Evolutionary conservation across 2,113 vertebrate species (phyloP), one percentile per base, ranked within the genome.

Genomic region (Myrmophylax atrothorax): DNA sequence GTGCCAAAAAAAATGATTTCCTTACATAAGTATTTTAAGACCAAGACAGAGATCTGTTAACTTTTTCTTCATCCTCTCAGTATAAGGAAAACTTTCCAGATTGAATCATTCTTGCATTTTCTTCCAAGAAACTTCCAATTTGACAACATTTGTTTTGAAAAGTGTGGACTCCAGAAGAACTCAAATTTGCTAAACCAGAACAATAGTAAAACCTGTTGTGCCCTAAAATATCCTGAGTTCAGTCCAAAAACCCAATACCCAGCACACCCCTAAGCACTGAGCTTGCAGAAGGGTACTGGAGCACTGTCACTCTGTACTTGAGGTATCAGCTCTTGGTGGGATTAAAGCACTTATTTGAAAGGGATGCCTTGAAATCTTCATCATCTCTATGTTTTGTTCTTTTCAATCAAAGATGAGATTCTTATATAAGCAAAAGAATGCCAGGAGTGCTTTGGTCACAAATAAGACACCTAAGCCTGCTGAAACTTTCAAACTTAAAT

Each of bases 1-100:
- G 81, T 38, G 37, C 60, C 70, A 67, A 73, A 90, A 92, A 94
- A 95, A 92, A 78, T 25, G 23, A 81, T 64, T 40, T 89, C 74
- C 66, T 89, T 56, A 47, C 38, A 2, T 31, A 95, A 90, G 64
- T 52, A 84, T 81, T 92, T 92, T 75, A 24, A 95, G 80, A 74
- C 29, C 10, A 9, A 74, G 40, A 78, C 3, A 93, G 59, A 84
- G 52, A 92, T 81, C 33, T 74, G 33, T 59, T 88, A 84, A 80
- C 18, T 92, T 90, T 84, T 81, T 77, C 35, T 84, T 87, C 42
- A 37, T 4, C 52, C 12, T 75, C 38, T 78, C 47, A 81, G 29
- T 28, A 18, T 7, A 81, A 72, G 44, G 24, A 53, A 90, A 68
- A 44, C 14, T 76, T 93, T 81, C 52, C 33, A 84, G 25, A 67